A percentile compares a stretch with the other conserved stretches of the same genome.
Conservation (phyloP, 2,113 vertebrate genomes). For the Hydrolagus affinis region DNA sequence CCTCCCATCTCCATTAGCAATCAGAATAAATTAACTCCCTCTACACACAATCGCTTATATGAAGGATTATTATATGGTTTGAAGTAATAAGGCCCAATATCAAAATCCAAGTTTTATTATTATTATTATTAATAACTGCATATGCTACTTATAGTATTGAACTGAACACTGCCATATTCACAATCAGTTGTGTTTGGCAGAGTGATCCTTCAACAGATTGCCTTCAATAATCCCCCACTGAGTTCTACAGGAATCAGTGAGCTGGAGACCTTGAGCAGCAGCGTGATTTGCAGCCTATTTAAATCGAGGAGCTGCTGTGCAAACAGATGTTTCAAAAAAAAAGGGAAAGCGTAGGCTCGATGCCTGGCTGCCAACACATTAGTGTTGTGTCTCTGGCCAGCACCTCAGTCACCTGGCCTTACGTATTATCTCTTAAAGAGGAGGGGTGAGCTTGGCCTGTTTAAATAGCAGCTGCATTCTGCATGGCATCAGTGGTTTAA, state of each 20-base stretch:
- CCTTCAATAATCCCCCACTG: constrained; percentile 48
- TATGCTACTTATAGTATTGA: not conserved
- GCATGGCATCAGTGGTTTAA: not conserved
- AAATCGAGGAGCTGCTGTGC: constrained; percentile 51
- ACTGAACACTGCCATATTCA: constrained; percentile 1
- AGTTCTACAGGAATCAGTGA: constrained; percentile 43
- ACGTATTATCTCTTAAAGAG: constrained; percentile 36
- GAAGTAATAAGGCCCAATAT: too few relatives aligned
- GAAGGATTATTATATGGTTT: too few relatives aligned
- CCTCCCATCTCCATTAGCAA: too few relatives aligned
- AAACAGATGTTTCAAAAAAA: constrained; percentile 62
- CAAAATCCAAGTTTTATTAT: too few relatives aligned
- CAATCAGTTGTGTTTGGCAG: constrained; percentile 21
- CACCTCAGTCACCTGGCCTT: constrained; percentile 36
- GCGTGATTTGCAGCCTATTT: constrained; percentile 43
- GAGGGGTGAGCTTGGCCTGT: not conserved
- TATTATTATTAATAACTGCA: too few relatives aligned
- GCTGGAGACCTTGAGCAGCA: constrained; percentile 41
- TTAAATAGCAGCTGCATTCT: constrained; percentile 8
- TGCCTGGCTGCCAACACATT: constrained; percentile 45
- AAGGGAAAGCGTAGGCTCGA: constrained; percentile 43
- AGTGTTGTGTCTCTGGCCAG: constrained; percentile 45
- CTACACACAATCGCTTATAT: too few relatives aligned
- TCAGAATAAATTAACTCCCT: too few relatives aligned
- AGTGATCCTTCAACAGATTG: constrained; percentile 38